Base-by-base conservation (phyloP, 1,140 invertebrate genomes). In the Brevipalpus yothersi region DNA sequence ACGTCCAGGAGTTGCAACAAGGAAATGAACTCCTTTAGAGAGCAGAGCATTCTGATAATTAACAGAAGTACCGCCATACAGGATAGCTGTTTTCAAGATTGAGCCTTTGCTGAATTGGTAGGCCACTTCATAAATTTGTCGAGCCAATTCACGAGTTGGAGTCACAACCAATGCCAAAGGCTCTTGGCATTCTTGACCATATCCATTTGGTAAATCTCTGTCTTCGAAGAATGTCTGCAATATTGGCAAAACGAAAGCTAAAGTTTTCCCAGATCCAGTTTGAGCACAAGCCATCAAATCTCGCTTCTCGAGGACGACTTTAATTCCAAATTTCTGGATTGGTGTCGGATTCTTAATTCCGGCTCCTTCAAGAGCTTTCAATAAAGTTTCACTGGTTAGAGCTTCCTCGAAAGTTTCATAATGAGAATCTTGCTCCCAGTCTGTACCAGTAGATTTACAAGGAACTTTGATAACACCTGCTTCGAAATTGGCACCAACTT, bases 271-370 rank as follows among this genome's bases (percentile, higher is more conserved):
- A 0, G 89, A 94, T 0, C 93, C 53, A 45, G 93, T 98, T 72
- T 97, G 91, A 0, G 93, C 92, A 70, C 92, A 96, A 0, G 82
- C 91, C 90, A 97, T 96, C 10, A 97, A 65, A 74, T 97, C 92
- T 54, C 86, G 70, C 7, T 81, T 80, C 0, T 60, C 71, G 67
- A 80, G 70, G 45, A 96, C 81, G 15, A 86, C 82, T 0, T 92
- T 89, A 54, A 95, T 81, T 0, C 86, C 80, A 63, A 84, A 74
- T 66, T 92, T 91, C 68, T 98, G 93, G 43, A 98, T 83, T 0
- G 92, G 91, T 0, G 92, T 96, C 0, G 91, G 89, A 65, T 80
- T 82, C 1, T 65, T 77, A 68, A 96, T 98, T 0, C 81, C 79
- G 0, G 84, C 82, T 65, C 82, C 83, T 2, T 72, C 67, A 0